Base-by-base conservation (phyloP, 2,797 vertebrate species). In the Danio choprae region DNA sequence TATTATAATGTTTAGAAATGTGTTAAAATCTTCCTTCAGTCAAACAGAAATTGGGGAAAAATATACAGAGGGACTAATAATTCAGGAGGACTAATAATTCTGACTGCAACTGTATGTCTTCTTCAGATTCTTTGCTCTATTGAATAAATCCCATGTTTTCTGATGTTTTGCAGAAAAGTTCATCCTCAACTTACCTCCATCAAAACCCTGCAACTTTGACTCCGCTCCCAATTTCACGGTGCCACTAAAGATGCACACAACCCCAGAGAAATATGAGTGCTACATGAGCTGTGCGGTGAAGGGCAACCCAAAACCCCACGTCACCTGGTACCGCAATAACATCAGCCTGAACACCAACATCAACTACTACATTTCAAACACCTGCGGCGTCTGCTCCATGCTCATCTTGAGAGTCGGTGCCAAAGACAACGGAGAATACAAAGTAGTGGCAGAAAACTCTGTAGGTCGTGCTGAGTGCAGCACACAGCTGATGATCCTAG, bases 331-430 rank as follows among this genome's bases (percentile, higher is more conserved):
- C 89, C 94, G 89, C 83, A 91, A 96, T 44, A 90, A 83, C 41
- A 76, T 93, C 74, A 95, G 94, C 87, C 89, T 97, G 78, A 95
- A 93, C 82, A 90, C 87, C 10, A 91, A 95, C 83, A 87, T 91
- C 0, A 84, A 89, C n/a, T 95, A 94, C 79, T 92, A 94, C 85
- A 94, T 94, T 87, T 95, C 91, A 0, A 95, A 98, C 18, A 89
- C 93, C 60, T 94, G 95, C 4, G 96, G 96, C 0, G 94, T 98
- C 67, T 97, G 97, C 88, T 96, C 95, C 44, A 91, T 97, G 86
- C 60, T 94, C 53, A 90, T 98, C 84, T 87, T 93, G 50, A 90
- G 89, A 11, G 96, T 95, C 68, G 88, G 91, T 1, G 69, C 90
- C 29, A 89, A 90, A 20, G 95, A 97, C 74, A 90, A 88, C 0